phyloP scores from a whole-genome alignment of 2,797 vertebrate genomes.

The Syngnathus acus region DNA sequence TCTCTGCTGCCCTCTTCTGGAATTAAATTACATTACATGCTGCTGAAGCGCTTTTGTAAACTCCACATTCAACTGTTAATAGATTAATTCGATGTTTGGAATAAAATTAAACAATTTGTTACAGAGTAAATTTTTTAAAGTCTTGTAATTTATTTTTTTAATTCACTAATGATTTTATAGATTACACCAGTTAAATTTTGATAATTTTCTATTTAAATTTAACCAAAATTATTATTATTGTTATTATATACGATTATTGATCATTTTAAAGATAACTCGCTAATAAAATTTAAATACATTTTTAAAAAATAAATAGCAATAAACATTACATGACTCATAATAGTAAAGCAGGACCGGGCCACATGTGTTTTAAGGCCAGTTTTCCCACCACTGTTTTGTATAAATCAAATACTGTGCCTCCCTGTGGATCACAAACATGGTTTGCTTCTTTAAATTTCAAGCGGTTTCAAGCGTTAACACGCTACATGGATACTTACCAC shows the following conservation, averaged over 20 bases:
- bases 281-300: too few species aligned
- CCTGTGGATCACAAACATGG: background rate
- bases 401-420: background rate
- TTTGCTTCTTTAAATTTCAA: background rate
- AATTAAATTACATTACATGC: background rate
- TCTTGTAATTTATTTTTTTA: too few species aligned
- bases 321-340: background rate
- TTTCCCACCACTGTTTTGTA: background rate
- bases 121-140: too few species aligned
- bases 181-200: too few species aligned
- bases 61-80: too few species aligned
- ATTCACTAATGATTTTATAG: too few species aligned
- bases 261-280: too few species aligned
- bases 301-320: background rate
- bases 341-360: background rate
- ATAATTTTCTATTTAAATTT: too few species aligned
- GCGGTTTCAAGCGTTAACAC: background rate
- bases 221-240: too few species aligned
- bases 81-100: too few species aligned
- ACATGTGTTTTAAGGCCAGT: background rate
- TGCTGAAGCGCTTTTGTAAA: background rate
- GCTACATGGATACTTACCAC: background rate
- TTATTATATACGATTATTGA: too few species aligned
- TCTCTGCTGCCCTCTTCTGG: conserved; percentile 64
- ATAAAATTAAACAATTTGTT: too few species aligned